Conservation (phyloP, 2,113 vertebrate species). For the Antechinus stuartii region DNA sequence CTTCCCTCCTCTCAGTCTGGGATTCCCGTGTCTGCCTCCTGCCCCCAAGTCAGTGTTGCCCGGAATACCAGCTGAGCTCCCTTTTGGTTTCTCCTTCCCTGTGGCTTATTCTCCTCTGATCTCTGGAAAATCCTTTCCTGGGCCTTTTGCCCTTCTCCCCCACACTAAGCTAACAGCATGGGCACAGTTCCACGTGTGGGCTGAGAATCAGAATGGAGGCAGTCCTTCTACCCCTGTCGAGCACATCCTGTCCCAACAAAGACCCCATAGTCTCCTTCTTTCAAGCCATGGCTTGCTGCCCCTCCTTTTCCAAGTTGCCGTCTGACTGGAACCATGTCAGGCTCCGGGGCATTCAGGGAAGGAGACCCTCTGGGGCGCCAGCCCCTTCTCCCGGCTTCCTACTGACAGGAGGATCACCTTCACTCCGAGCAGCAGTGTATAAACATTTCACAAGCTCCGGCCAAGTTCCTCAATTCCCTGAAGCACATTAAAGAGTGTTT, state of each 20-base stretch:
- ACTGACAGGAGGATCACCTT: neutral
- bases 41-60: neutral
- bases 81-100: neutral
- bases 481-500: neutral
- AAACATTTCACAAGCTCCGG: neutral
- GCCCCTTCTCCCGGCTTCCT: neutral
- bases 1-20: neutral
- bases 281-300: neutral
- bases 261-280: neutral
- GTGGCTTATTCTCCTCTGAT: neutral
- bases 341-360: no score
- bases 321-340: neutral
- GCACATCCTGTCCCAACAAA: neutral
- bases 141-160: neutral
- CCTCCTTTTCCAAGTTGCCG: neutral
- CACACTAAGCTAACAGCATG: neutral
- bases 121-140: neutral
- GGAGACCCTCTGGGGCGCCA: neutral
- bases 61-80: neutral
- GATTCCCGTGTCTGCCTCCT: neutral
- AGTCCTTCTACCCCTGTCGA: neutral
- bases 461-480: neutral
- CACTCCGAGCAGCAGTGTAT: neutral
- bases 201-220: neutral
- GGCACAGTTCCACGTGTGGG: neutral